Evolutionary conservation across 2,113 vertebrate genomes (phyloP), one percentile per base, ranked within the genome.

Genomic region (Apus apus): DNA sequence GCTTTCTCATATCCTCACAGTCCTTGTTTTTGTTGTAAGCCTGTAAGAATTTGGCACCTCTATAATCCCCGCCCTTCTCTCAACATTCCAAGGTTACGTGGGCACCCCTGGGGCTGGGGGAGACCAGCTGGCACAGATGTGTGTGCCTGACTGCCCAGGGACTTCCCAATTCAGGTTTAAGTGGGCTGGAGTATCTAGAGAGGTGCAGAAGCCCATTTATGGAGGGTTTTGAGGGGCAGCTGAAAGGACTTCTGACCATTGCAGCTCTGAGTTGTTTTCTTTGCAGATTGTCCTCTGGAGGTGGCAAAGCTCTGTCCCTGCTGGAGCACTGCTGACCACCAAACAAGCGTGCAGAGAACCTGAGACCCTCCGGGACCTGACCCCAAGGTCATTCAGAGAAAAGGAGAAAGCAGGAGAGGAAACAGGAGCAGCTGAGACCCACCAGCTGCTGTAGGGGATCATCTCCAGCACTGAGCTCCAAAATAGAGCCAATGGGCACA

Each of bases 51-150:
- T 12, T 2, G 2, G 5, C 1, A 1, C 9, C 23, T 73, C 21
- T 21, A 29, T 58, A 88, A 77, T 50, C 46, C 32, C 77, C 40
- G 17, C 38, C 15, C 14, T n/a, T 71, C 23, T 60, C 26, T 80
- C 57, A 27, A 5, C 11, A n/a, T n/a, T 9, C 8, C 14, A 20
- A 1, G 0, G 0, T 46, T 36, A 20, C 5, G 0, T 15, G 48
- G 56, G 25, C 65, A 54, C 6, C 27, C 14, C n/a, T 13, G 7
- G 46, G 32, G 17, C 32, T 82, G 70, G 53, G n/a, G 9, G n/a
- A 56, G 45, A 54, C 34, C 3, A 1, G 8, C 65, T 83, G 43
- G 40, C 57, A 54, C 45, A 21, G 4, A 54, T 57, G 5, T 0
- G 0, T 2, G 7, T 54, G 20, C 15, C 50, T 68, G 46, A 25